Conservation (phyloP, 2,113 vertebrate genomes). For the Chiloscyllium plagiosum region DNA sequence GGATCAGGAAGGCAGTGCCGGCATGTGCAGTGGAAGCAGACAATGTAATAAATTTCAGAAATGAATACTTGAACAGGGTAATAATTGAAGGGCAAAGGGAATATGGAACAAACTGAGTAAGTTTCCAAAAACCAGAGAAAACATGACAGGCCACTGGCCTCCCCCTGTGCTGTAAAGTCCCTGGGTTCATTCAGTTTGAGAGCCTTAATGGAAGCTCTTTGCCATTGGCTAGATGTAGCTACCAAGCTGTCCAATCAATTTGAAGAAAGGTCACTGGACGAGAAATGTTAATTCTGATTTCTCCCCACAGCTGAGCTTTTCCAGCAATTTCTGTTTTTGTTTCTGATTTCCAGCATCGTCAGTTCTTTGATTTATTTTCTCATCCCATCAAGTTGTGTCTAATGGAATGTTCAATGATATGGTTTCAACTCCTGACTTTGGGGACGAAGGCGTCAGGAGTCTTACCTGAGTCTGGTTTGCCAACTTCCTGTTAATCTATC, state of each 20-base stretch:
- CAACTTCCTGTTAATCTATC: neutral
- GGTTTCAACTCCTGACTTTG: neutral
- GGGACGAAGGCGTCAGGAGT: neutral
- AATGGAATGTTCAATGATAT: neutral
- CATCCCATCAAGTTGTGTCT: neutral
- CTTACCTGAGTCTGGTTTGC: neutral
- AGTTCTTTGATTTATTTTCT: too few relatives aligned
- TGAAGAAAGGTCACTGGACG: too few relatives aligned
- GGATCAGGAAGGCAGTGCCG: neutral
- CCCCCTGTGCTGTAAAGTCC: neutral
- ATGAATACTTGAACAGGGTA: neutral
- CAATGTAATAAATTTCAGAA: neutral
- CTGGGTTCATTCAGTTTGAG: neutral
- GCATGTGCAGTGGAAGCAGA: neutral
- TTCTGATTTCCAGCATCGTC: too few relatives aligned
- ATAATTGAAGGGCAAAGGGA: neutral
- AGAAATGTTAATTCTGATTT: too few relatives aligned
- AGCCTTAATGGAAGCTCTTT: neutral
- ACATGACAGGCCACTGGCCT: neutral
- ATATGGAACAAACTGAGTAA: neutral
- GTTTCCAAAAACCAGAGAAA: neutral
- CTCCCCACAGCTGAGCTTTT: too few relatives aligned
- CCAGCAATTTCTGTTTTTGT: too few relatives aligned
- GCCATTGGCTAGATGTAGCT: neutral
- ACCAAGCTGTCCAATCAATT: neutral